These are phyloP conservation scores for Neotoma lepida DNA, from an alignment of 2,113 vertebrate species.

Conservation along the genomic window DNA sequence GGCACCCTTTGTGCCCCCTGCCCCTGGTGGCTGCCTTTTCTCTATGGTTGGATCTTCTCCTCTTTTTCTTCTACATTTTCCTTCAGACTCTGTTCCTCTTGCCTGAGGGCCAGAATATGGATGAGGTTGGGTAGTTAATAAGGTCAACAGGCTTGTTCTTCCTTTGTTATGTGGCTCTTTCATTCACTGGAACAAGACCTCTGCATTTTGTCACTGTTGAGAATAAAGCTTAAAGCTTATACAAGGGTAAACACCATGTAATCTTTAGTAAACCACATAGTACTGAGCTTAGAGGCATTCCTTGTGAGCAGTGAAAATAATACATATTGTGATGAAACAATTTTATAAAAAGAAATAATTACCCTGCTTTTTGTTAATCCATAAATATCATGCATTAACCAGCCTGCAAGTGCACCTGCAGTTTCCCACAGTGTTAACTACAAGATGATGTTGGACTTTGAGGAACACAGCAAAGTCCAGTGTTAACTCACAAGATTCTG, in stretches of 20 bases:
- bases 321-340: neutral
- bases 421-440: neutral
- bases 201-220: neutral
- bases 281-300: neutral
- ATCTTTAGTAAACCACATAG: neutral
- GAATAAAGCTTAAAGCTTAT: conserved; percentile 15
- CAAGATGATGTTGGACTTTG: fast-evolving
- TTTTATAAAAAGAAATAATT: neutral
- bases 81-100: neutral
- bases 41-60: no score
- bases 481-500: fast-evolving
- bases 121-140: neutral
- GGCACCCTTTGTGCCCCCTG: neutral
- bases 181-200: neutral
- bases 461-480: fast-evolving
- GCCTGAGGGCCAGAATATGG: neutral
- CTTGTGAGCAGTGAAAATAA: neutral
- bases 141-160: neutral
- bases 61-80: neutral
- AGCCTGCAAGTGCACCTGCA: neutral
- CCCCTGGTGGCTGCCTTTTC: neutral
- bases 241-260: neutral
- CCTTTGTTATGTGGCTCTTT: neutral
- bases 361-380: neutral
- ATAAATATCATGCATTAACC: neutral